A percentile compares a stretch with the other conserved stretches of the same genome.
These are phyloP conservation scores for Mythimna ferrago DNA, from an alignment of 2,888 invertebrate genomes.

Conservation along the genomic window DNA sequence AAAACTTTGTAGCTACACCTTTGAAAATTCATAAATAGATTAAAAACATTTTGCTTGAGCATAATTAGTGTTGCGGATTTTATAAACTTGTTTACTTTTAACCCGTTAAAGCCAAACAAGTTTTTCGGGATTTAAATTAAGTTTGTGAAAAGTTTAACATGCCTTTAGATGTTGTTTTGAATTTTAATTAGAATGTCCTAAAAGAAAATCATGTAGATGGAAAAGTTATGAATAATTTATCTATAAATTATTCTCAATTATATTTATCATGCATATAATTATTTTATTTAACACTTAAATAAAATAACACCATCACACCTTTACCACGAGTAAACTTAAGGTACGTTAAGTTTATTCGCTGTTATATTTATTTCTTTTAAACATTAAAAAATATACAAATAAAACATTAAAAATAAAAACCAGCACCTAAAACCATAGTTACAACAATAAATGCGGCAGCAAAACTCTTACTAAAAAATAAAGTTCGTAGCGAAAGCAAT, in stretches of 20 bases:
- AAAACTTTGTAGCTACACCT: conserved; percentile 33
- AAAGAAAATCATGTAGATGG: background rate
- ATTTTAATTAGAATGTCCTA: conserved; percentile 18
- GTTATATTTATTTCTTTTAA: background rate
- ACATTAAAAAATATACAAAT: background rate
- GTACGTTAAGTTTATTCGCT: too few species aligned
- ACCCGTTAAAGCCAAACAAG: conserved; percentile 16
- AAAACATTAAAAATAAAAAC: conserved; percentile 2
- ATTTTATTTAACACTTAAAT: background rate
- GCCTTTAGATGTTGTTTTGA: conserved; percentile 27
- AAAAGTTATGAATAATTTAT: conserved; percentile 10
- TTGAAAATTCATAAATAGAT: conserved; percentile 46
- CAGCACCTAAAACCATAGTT: conserved; percentile 21
- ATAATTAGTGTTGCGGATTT: conserved; percentile 40
- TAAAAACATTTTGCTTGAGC: conserved; percentile 31
- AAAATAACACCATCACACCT: conserved; percentile 20
- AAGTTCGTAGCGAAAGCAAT: conserved; percentile 52
- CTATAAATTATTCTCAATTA: background rate
- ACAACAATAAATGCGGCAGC: conserved; percentile 25
- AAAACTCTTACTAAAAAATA: conserved; percentile 37
- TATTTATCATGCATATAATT: background rate
- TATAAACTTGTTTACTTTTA: conserved; percentile 37
- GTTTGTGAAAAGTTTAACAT: conserved; percentile 27
- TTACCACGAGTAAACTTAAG: background rate
- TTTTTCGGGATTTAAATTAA: conserved; percentile 39